Evolutionary conservation across 92 coral and sea anemone species (phyloP).

Genomic region (Pocillopora meandrina): DNA sequence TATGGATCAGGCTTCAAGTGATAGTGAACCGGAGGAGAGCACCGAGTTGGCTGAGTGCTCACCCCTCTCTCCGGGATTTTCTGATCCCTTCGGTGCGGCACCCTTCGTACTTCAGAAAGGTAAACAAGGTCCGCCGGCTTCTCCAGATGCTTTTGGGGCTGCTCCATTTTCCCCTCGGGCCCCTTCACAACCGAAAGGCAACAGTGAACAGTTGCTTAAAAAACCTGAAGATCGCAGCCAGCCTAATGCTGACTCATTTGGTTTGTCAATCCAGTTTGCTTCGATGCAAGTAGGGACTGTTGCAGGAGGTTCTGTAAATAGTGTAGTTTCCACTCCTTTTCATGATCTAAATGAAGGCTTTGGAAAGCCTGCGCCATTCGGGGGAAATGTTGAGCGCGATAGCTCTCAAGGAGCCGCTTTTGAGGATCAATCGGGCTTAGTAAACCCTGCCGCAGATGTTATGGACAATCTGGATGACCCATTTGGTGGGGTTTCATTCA

Average conservation of each 20-base stretch:
- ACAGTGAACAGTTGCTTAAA: neutral
- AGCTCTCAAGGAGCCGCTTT: neutral
- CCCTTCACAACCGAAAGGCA: slow-evolving; percentile 6
- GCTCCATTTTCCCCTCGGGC: slow-evolving; percentile 61
- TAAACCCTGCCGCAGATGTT: slow-evolving; percentile 67
- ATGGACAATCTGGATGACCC: slow-evolving; percentile 72
- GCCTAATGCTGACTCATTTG: slow-evolving; percentile 13
- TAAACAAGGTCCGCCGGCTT: slow-evolving; percentile 33
- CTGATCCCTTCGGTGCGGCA: slow-evolving; percentile 84
- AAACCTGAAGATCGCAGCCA: neutral
- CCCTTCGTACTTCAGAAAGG: slow-evolving; percentile 59
- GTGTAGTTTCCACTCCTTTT: slow-evolving; percentile 10
- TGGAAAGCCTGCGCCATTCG: slow-evolving; percentile 16
- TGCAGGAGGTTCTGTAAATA: neutral
- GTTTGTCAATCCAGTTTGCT: slow-evolving; percentile 11
- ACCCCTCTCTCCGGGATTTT: slow-evolving; percentile 62
- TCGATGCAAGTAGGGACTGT: neutral
- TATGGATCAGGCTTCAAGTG: slow-evolving; percentile 32
- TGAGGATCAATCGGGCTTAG: slow-evolving; percentile 51
- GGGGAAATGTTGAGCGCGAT: slow-evolving; percentile 22
- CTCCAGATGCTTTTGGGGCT: slow-evolving; percentile 74
- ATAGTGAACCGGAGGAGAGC: slow-evolving; percentile 37
- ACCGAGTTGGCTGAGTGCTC: slow-evolving; percentile 30
- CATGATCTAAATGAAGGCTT: slow-evolving; percentile 1
- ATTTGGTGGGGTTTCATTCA: slow-evolving; percentile 81